Base-by-base conservation (phyloP, 2,113 vertebrate genomes). In the Carassius auratus region DNA sequence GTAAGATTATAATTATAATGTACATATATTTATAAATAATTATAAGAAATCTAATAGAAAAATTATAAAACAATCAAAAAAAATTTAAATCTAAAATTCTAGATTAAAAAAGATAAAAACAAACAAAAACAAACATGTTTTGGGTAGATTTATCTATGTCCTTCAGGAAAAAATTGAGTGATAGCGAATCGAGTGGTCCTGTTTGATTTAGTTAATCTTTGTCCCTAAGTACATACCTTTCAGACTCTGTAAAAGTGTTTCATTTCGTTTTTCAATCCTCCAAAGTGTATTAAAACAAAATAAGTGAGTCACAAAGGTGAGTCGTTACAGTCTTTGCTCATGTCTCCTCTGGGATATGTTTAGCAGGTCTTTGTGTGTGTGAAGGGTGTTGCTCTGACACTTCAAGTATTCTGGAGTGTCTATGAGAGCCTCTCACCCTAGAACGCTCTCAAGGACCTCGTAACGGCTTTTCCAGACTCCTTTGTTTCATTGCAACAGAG, bases 381-480 rank as follows among this genome's bases (percentile, higher is more conserved):
- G 57, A 48, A 64, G 21, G 57, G 61, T 48, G 61, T 68, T 68
- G 38, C 42, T 68, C 62, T 68, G 61, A 81, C 61, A 73, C 55
- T 73, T 45, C 12, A 78, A 33, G 64, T 64, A n/a, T 74, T 30
- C 45, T n/a, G 57, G 50, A 73, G 76, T 80, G 30, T 59, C 45
- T 85, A 9, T 38, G 19, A 59, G 50, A 59, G 66, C 38, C 55
- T 74, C 66, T 85, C 76, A 73, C n/a, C 21, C 48, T 36, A 30
- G 26, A 52, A 33, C 26, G 33, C 61, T 68, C 55, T 69, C 15
- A n/a, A 50, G 14, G 21, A 33, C 30, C 21, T 64, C 61, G 30
- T 69, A 80, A 81, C 59, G 6, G 59, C 79, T 76, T 86, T 64
- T 86, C 71, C 71, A 86, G 68, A 38, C 36, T 66, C 55, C 76